These are phyloP conservation scores for Spodoptera littoralis DNA, from an alignment of 2,888 invertebrate genomes.

Conservation along the genomic window DNA sequence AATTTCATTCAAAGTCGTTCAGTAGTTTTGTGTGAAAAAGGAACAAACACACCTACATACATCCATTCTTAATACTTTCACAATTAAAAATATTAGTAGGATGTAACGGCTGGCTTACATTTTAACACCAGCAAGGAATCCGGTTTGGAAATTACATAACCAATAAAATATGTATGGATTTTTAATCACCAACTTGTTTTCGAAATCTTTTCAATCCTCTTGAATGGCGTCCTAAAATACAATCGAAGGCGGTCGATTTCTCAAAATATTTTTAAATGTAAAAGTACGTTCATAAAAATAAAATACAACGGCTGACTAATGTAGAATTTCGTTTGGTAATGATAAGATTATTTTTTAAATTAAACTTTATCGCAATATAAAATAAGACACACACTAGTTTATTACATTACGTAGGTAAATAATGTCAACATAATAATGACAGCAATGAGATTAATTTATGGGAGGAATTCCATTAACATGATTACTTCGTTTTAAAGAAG, in stretches of 20 bases:
- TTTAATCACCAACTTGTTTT: constrained; percentile 7
- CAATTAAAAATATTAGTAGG: too few relatives aligned
- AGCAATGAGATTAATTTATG: constrained; percentile 26
- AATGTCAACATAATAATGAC: constrained; percentile 2
- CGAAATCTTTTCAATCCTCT: neutral
- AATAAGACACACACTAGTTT: constrained; percentile 6
- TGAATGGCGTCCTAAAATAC: constrained; percentile 6
- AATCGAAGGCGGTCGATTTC: neutral
- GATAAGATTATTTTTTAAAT: neutral
- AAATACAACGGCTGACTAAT: neutral
- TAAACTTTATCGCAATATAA: constrained; percentile 5
- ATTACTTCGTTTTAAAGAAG: constrained; percentile 10
- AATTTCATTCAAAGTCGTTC: too few relatives aligned
- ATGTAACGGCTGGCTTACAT: too few relatives aligned
- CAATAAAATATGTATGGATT: neutral
- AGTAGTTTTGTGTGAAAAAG: too few relatives aligned
- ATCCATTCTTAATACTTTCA: too few relatives aligned
- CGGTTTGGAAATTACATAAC: constrained; percentile 5
- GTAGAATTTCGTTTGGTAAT: constrained; percentile 3
- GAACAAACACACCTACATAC: too few relatives aligned
- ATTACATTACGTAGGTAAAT: constrained; percentile 9
- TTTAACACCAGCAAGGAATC: too few relatives aligned
- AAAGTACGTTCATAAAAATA: neutral
- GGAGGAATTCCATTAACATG: constrained; percentile 16
- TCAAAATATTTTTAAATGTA: neutral